phyloP scores from a whole-genome alignment of 1,140 invertebrate genomes.

The Diploscapter pachys region DNA sequence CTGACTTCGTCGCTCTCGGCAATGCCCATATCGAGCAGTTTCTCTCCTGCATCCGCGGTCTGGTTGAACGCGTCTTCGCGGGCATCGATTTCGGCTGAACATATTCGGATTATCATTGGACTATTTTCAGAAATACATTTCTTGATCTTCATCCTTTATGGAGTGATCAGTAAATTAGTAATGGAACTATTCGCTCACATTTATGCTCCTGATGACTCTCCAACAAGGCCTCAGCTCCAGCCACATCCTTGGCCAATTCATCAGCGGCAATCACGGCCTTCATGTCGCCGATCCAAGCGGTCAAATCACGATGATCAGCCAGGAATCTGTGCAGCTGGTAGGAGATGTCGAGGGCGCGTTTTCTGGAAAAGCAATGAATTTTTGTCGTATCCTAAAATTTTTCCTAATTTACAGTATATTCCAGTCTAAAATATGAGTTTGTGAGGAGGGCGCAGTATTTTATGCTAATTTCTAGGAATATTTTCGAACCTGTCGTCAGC shows the following conservation, averaged over 20 bases:
- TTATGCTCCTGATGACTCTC: constrained; percentile 92
- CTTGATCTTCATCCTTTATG: no score
- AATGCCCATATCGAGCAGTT: constrained; percentile 79
- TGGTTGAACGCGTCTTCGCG: constrained; percentile 87
- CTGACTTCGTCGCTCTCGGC: constrained; percentile 84
- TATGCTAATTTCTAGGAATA: no score
- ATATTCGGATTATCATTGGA: no score
- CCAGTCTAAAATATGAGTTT: no score
- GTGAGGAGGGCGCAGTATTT: no score
- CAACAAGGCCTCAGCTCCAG: constrained; percentile 89
- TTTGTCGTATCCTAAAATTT: no score
- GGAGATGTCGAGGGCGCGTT: constrained; percentile 81
- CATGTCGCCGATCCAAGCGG: constrained; percentile 97
- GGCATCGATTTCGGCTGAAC: constrained; percentile 78
- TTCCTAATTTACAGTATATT: no score
- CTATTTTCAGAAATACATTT: no score
- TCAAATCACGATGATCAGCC: constrained; percentile 90
- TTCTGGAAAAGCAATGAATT: constrained; percentile 36
- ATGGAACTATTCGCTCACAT: constrained; percentile 57
- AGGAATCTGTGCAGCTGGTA: constrained; percentile 92
- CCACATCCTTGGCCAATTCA: constrained; percentile 96
- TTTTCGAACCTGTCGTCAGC: constrained; percentile 7
- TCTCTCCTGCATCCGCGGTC: constrained; percentile 80
- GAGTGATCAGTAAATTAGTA: no score
- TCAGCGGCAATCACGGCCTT: constrained; percentile 82